Evolutionary conservation across 2,113 vertebrate species (phyloP).

Genomic region (Speoplatyrhinus poulsoni): DNA sequence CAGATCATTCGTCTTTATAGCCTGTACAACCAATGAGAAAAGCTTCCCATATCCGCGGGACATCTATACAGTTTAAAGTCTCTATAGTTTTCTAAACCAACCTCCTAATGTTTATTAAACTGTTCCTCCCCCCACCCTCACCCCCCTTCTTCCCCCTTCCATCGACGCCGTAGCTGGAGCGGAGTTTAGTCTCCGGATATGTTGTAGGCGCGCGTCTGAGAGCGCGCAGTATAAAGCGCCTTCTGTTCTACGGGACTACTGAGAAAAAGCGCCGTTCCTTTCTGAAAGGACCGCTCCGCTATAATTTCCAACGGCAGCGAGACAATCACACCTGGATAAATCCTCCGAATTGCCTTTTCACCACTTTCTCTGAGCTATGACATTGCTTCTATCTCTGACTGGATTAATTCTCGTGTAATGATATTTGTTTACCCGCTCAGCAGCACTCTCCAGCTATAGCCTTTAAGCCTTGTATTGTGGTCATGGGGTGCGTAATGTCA

Average conservation of each 20-base stretch:
- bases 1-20: slow-evolving; percentile 45
- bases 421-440: slow-evolving; percentile 24
- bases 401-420: slow-evolving; percentile 81
- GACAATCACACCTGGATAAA: slow-evolving; percentile 48
- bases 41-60: slow-evolving; percentile 11
- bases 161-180: slow-evolving; percentile 34
- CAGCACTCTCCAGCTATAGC: slow-evolving; percentile 43
- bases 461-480: slow-evolving; percentile 78
- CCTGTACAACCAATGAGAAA: slow-evolving; percentile 46
- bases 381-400: slow-evolving; percentile 61
- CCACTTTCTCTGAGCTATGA: slow-evolving; percentile 61
- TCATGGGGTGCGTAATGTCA: slow-evolving; percentile 87
- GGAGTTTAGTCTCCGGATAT: slow-evolving; percentile 50
- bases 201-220: slow-evolving; percentile 52
- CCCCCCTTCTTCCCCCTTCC: slow-evolving; percentile 16
- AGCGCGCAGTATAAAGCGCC: slow-evolving; percentile 70
- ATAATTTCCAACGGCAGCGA: slow-evolving; percentile 5
- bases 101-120: slow-evolving; percentile 48
- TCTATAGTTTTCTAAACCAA: slow-evolving; percentile 34
- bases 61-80: slow-evolving; percentile 30
- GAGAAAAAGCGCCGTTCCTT: slow-evolving; percentile 48
- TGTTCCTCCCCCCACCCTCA: slow-evolving; percentile 1
- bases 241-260: slow-evolving; percentile 37
- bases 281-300: slow-evolving; percentile 51
- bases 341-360: slow-evolving; percentile 48